Percentiles rank a stretch among this genome's conserved stretches.
phyloP scores from a whole-genome alignment of 2,113 vertebrate species.

The Leptodactylus fuscus region DNA sequence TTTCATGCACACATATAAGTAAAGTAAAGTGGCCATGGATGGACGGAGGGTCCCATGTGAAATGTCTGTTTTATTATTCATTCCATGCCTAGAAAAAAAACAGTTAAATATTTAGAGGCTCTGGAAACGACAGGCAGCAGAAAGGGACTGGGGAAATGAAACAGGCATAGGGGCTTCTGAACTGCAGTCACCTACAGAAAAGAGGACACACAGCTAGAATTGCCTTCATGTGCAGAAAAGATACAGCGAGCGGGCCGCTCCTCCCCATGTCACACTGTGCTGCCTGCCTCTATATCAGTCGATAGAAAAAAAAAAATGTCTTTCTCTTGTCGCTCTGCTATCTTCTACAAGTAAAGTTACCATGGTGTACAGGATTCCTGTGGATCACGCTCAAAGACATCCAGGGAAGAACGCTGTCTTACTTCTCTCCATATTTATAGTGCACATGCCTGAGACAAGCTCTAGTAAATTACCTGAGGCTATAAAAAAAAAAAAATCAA shows the following conservation, averaged over 20 bases:
- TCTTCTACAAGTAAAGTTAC: not conserved
- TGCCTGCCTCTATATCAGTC: not conserved
- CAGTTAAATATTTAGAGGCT: slow-evolving; percentile 36
- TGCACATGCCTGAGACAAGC: no score
- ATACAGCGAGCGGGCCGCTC: not conserved
- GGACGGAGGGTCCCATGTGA: not conserved
- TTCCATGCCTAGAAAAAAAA: slow-evolving; percentile 35
- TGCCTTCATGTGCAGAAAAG: not conserved
- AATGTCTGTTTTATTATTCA: slow-evolving; percentile 50
- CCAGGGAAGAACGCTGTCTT: not conserved
- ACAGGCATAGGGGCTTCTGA: not conserved
- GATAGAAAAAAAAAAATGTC: not conserved
- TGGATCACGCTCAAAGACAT: not conserved
- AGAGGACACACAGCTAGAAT: not conserved
- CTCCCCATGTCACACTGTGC: not conserved
- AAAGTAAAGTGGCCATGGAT: slow-evolving; percentile 7
- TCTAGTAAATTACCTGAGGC: not conserved
- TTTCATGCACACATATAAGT: slow-evolving; percentile 6
- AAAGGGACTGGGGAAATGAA: slow-evolving; percentile 10
- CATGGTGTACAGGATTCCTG: not conserved
- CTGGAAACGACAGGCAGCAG: not conserved
- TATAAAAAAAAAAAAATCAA: no score
- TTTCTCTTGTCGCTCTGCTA: not conserved
- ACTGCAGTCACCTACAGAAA: slow-evolving; percentile 7
- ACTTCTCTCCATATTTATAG: not conserved